These are phyloP conservation scores for Octopus sinensis DNA, from an alignment of 1,140 invertebrate genomes.

Conservation along the genomic window DNA sequence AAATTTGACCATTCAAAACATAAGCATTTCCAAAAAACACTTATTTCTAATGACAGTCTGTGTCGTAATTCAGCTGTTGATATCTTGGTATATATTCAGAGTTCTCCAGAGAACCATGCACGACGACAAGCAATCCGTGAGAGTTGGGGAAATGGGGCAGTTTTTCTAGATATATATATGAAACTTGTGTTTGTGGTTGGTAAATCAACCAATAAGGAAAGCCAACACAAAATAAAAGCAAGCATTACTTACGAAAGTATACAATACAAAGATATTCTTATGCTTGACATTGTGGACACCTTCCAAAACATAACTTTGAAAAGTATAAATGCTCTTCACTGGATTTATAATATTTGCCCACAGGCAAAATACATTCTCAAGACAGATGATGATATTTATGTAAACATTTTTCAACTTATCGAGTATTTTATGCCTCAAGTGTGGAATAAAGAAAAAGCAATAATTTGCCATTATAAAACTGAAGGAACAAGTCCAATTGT, in stretches of 20 bases:
- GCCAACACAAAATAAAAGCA: slow-evolving; percentile 53
- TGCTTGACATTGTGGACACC: slow-evolving; percentile 74
- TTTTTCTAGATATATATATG: slow-evolving; percentile 21
- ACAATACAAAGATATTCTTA: slow-evolving; percentile 69
- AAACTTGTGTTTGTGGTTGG: slow-evolving; percentile 71
- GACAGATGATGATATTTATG: slow-evolving; percentile 69
- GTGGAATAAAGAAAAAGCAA: slow-evolving; percentile 11
- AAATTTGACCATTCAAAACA: background rate
- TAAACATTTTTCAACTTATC: slow-evolving; percentile 59
- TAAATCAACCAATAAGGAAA: slow-evolving; percentile 56
- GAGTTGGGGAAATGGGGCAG: slow-evolving; percentile 45
- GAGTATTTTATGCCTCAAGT: slow-evolving; percentile 35
- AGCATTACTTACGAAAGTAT: slow-evolving; percentile 60
- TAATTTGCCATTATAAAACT: slow-evolving; percentile 32
- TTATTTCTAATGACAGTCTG: background rate
- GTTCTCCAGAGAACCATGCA: slow-evolving; percentile 22
- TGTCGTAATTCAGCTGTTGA: background rate
- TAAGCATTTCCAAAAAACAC: background rate
- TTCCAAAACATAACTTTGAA: slow-evolving; percentile 85
- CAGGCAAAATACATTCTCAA: slow-evolving; percentile 62
- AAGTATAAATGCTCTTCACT: slow-evolving; percentile 78
- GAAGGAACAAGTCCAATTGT: slow-evolving; percentile 29
- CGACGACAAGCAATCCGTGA: slow-evolving; percentile 40
- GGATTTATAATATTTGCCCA: slow-evolving; percentile 67
- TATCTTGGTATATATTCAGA: slow-evolving; percentile 7